A percentile compares a stretch with the other conserved stretches of the same genome.
Conservation (phyloP, 1,140 invertebrate genomes). For the Neodiprion lecontei region DNA sequence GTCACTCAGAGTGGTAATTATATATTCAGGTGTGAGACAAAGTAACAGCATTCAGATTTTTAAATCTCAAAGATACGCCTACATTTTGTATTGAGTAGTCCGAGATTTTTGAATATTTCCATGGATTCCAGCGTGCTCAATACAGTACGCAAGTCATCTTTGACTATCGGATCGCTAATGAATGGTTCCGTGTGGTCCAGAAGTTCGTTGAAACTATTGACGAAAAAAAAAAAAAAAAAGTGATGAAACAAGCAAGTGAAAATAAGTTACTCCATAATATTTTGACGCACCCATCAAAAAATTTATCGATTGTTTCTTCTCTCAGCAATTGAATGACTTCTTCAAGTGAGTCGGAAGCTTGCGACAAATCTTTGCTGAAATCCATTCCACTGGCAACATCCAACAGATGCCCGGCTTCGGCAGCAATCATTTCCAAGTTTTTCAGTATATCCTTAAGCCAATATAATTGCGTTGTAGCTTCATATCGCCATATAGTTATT, state of each 20-base stretch:
- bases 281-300: constrained; percentile 57
- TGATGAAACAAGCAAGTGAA: constrained; percentile 14
- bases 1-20: background rate
- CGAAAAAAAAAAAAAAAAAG: constrained; percentile 22
- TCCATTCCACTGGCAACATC: constrained; percentile 54
- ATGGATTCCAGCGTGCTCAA: constrained; percentile 51
- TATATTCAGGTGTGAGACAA: background rate
- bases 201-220: constrained; percentile 44
- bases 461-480: constrained; percentile 41
- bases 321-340: constrained; percentile 48
- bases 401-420: constrained; percentile 47
- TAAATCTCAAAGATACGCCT: constrained; percentile 7
- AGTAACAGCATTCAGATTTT: background rate
- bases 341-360: constrained; percentile 47
- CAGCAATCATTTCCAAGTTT: constrained; percentile 42
- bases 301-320: constrained; percentile 58
- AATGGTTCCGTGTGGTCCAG: constrained; percentile 49
- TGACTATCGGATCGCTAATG: constrained; percentile 37
- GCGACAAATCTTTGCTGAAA: constrained; percentile 50
- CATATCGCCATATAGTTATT: constrained; percentile 35
- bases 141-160: constrained; percentile 54
- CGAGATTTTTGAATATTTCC: constrained; percentile 56
- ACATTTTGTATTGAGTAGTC: constrained; percentile 51
- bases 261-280: background rate
- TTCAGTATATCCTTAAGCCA: constrained; percentile 50